These are phyloP conservation scores for Peribatodes rhomboidaria DNA, from an alignment of 2,888 invertebrate genomes.

Conservation along the genomic window DNA sequence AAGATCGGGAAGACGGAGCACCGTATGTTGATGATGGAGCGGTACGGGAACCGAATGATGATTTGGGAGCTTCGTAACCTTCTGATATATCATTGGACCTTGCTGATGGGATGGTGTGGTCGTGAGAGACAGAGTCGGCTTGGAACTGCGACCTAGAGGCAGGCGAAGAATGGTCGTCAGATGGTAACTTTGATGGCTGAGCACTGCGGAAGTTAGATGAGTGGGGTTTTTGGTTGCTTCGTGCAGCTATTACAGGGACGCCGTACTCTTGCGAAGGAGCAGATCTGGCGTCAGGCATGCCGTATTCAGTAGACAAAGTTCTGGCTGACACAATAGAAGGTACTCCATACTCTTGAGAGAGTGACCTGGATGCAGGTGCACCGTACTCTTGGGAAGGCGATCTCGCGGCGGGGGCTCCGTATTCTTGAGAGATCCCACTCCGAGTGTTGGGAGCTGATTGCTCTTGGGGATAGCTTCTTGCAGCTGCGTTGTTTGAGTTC, in stretches of 20 bases:
- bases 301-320: conserved; percentile 35
- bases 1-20: conserved; percentile 8
- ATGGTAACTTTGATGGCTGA: conserved; percentile 1
- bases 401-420: conserved; percentile 19
- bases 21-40: conserved; percentile 10
- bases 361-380: conserved; percentile 36
- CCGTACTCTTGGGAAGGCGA: conserved; percentile 20
- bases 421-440: conserved; percentile 33
- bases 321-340: conserved; percentile 34
- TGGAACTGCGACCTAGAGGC: conserved; percentile 2
- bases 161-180: conserved; percentile 1
- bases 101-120: not conserved
- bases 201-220: conserved; percentile 7
- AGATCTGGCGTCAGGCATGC: conserved; percentile 32
- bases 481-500: conserved; percentile 13
- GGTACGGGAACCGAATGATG: not conserved
- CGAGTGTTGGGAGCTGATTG: conserved; percentile 10
- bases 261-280: conserved; percentile 60
- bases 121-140: not conserved
- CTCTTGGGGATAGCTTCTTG: conserved; percentile 20
- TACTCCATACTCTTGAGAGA: conserved; percentile 45
- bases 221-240: conserved; percentile 5
- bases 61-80: conserved; percentile 6
- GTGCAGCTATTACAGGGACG: conserved; percentile 52
- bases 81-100: conserved; percentile 2